Evolutionary conservation across 2,113 vertebrate genomes (phyloP).

Genomic region (Cyphomyrus discorhynchus): DNA sequence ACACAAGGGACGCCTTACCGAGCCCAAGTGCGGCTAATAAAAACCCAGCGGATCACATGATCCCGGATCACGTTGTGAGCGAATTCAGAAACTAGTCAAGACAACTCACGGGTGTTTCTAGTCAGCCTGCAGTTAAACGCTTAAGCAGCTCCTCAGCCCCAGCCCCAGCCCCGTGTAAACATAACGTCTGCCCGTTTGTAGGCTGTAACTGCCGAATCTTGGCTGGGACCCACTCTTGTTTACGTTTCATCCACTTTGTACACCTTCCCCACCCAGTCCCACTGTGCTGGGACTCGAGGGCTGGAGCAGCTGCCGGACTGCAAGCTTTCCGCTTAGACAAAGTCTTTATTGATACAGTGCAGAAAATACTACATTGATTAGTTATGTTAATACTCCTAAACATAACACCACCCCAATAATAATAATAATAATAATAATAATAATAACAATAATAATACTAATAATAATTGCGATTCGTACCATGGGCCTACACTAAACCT

Average conservation of each 20-base stretch:
- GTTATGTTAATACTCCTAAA: background rate
- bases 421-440: background rate
- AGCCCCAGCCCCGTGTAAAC: background rate
- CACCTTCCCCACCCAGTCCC: background rate
- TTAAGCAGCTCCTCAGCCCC: background rate
- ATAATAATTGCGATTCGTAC: background rate
- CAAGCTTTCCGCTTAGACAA: background rate
- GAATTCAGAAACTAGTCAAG: background rate
- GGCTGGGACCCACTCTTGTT: background rate
- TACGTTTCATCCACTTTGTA: background rate
- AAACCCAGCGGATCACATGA: background rate
- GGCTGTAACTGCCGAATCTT: background rate
- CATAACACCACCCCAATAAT: background rate
- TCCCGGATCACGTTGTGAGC: background rate
- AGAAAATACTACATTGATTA: background rate
- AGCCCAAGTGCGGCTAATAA: background rate
- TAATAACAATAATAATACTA: background rate
- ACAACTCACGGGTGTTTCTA: background rate
- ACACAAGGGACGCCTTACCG: background rate
- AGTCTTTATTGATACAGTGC: background rate
- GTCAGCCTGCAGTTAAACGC: background rate
- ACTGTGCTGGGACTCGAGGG: background rate
- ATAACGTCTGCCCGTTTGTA: background rate
- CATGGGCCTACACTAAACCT: background rate
- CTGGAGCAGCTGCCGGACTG: background rate